Conservation (phyloP, 1,140 invertebrate genomes). For the Aleiodes sp. region DNA sequence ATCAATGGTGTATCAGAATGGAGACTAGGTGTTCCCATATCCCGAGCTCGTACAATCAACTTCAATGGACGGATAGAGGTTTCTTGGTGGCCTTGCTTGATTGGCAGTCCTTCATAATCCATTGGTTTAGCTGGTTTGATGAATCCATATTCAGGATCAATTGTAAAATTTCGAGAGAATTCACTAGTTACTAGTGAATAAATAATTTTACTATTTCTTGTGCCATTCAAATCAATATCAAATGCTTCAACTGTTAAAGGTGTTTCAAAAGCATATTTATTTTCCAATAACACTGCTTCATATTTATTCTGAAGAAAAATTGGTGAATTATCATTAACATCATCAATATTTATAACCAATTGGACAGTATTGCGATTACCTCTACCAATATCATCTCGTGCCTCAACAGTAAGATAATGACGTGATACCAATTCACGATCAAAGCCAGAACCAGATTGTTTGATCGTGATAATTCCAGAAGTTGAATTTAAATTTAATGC, state of each 20-base stretch:
- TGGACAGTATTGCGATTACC: conserved; percentile 90
- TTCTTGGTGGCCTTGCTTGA: conserved; percentile 68
- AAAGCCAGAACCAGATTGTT: conserved; percentile 77
- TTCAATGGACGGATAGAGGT: conserved; percentile 73
- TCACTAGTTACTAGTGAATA: conserved; percentile 84
- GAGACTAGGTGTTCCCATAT: conserved; percentile 81
- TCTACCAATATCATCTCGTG: conserved; percentile 84
- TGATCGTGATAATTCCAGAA: conserved; percentile 85
- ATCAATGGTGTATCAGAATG: conserved; percentile 78
- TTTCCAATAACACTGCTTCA: conserved; percentile 85
- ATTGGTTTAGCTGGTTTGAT: conserved; percentile 74
- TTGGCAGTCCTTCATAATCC: conserved; percentile 81
- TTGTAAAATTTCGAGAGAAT: conserved; percentile 80
- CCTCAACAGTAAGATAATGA: conserved; percentile 92
- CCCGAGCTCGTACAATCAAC: conserved; percentile 80
- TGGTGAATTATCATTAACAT: conserved; percentile 89
- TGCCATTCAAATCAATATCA: conserved; percentile 88
- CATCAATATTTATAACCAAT: conserved; percentile 84
- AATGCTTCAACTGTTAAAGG: conserved; percentile 82
- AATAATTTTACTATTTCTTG: conserved; percentile 84
- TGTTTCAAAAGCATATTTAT: conserved; percentile 80
- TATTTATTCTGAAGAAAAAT: conserved; percentile 84
- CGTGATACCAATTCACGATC: conserved; percentile 87
- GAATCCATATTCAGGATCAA: conserved; percentile 78
- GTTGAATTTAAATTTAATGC: conserved; percentile 83